phyloP scores from a whole-genome alignment of 2,888 invertebrate genomes.

The Chirona hameri region DNA sequence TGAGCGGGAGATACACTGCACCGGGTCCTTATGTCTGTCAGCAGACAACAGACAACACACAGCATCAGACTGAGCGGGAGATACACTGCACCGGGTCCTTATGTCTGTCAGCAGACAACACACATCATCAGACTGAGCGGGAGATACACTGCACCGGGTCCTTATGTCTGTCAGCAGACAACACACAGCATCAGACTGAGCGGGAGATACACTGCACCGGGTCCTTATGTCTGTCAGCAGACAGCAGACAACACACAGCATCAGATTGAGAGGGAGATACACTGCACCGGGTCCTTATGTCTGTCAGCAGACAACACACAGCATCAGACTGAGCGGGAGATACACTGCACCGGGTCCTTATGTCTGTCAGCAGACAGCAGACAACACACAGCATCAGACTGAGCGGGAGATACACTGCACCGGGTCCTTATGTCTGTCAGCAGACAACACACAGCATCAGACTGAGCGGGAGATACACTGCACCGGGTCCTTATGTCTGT shows the following conservation, averaged over 20 bases:
- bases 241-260: slow-evolving; percentile 88
- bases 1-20: slow-evolving; percentile 88
- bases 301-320: slow-evolving; percentile 56
- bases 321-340: slow-evolving; percentile 84
- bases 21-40: slow-evolving; percentile 85
- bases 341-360: slow-evolving; percentile 89
- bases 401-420: slow-evolving; percentile 90
- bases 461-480: too few species aligned
- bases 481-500: too few species aligned
- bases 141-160: slow-evolving; percentile 92
- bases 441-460: too few species aligned
- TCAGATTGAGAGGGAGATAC: slow-evolving; percentile 82
- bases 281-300: slow-evolving; percentile 93
- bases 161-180: slow-evolving; percentile 65
- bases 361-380: slow-evolving; percentile 62
- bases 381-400: slow-evolving; percentile 65
- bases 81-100: slow-evolving; percentile 93
- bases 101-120: slow-evolving; percentile 62
- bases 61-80: slow-evolving; percentile 84
- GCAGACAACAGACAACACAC: slow-evolving; percentile 29
- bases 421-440: slow-evolving; percentile 81
- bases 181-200: too few species aligned
- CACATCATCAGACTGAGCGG: slow-evolving; percentile 79
- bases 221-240: slow-evolving; percentile 49
- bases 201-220: too few species aligned